Conservation (phyloP, 1,140 invertebrate species). For the Drosophila mauritiana region DNA sequence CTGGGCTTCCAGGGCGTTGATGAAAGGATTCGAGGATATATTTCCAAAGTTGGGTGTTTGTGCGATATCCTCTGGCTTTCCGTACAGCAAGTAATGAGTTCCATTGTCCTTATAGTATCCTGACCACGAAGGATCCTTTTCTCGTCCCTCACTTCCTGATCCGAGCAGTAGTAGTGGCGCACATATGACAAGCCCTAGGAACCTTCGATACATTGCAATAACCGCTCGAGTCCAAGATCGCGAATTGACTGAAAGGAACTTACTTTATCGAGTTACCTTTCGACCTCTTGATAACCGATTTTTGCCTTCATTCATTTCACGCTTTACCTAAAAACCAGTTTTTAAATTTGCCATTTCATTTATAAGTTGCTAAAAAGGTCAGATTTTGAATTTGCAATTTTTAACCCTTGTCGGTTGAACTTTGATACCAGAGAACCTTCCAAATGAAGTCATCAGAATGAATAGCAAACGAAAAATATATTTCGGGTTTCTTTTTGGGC, state of each 20-base stretch:
- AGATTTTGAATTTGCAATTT: constrained; percentile 7
- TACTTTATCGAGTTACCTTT: constrained; percentile 1
- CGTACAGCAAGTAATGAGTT: constrained; percentile 29
- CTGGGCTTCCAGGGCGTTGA: constrained; percentile 23
- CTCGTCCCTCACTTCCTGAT: neutral
- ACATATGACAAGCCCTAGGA: constrained; percentile 4
- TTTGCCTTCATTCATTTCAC: constrained; percentile 12
- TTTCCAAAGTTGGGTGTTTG: neutral
- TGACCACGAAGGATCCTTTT: neutral
- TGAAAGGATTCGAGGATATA: constrained; percentile 34
- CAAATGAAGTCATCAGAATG: no score
- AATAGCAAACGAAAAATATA: no score
- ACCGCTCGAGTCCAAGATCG: constrained; percentile 12
- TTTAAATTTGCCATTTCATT: constrained; percentile 10
- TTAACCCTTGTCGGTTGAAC: constrained; percentile 2
- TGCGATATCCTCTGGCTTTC: neutral
- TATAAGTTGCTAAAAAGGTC: neutral
- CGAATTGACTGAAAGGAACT: neutral
- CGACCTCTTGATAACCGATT: constrained; percentile 19
- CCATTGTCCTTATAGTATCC: constrained; percentile 41
- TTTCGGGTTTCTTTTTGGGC: no score
- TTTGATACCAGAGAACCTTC: neutral
- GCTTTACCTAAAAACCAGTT: constrained; percentile 18
- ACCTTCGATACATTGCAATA: neutral
- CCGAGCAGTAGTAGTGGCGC: constrained; percentile 4